phyloP scores from a whole-genome alignment of 2,888 invertebrate species.

The Camptogramma bilineatum region DNA sequence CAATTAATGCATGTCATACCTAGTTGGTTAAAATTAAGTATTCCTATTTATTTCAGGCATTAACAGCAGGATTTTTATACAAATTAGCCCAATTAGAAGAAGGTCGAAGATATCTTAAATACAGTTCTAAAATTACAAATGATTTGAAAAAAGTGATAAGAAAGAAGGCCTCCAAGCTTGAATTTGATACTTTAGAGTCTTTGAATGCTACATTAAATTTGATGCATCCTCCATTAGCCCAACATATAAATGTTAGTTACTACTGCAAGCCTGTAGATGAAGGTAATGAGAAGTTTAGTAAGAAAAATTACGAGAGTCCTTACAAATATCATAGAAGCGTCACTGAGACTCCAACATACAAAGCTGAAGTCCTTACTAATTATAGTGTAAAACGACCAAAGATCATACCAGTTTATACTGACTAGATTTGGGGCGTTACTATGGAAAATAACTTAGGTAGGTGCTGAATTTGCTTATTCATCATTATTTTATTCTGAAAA shows the following conservation, averaged over 20 bases:
- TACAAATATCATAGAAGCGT: conserved; percentile 32
- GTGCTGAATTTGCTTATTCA: conserved; percentile 34
- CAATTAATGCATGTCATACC: background rate
- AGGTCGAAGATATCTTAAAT: conserved; percentile 73
- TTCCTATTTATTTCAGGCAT: conserved; percentile 55
- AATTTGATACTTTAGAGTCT: conserved; percentile 56
- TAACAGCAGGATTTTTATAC: conserved; percentile 62
- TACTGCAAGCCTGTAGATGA: conserved; percentile 63
- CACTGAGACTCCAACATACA: conserved; percentile 38
- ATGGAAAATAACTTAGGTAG: conserved; percentile 42
- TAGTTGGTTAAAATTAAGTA: background rate
- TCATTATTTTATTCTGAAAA: background rate
- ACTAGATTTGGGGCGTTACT: conserved; percentile 45
- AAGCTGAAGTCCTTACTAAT: conserved; percentile 38
- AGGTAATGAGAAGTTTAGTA: conserved; percentile 63
- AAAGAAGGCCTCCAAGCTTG: conserved; percentile 57
- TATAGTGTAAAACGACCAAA: conserved; percentile 48
- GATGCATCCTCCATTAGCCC: conserved; percentile 57
- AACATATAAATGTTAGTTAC: conserved; percentile 55
- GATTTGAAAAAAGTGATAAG: conserved; percentile 69
- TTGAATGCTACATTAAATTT: conserved; percentile 61
- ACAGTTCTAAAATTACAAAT: conserved; percentile 68
- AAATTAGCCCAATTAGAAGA: conserved; percentile 70
- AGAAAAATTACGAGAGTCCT: conserved; percentile 44
- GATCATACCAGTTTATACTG: conserved; percentile 55